phyloP scores from a whole-genome alignment of 2,797 vertebrate species.

The Parauchenoglanis punctatus region DNA sequence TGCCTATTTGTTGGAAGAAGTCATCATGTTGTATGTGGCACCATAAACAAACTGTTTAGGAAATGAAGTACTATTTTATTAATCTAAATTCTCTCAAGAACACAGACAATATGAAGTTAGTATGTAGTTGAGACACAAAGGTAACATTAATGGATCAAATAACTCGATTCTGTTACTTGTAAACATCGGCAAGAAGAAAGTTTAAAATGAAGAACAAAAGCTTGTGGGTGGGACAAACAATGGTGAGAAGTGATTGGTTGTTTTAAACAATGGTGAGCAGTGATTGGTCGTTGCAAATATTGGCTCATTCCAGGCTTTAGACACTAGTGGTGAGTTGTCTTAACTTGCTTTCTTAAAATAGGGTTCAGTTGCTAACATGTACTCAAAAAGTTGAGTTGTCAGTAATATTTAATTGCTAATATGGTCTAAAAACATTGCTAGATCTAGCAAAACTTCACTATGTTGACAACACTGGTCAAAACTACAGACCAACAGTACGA shows the following conservation, averaged over 20 bases:
- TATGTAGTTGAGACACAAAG: not conserved
- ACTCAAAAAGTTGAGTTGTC: not conserved
- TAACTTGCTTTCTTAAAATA: too few relatives aligned
- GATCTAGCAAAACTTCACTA: too few relatives aligned
- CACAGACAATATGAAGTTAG: not conserved
- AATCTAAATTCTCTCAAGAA: not conserved
- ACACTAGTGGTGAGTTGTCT: not conserved
- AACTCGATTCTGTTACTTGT: not conserved
- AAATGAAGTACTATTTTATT: not conserved
- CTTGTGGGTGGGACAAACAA: not conserved
- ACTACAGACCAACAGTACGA: not conserved
- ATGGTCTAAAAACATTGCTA: not conserved
- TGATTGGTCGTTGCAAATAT: not conserved
- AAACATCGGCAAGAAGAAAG: not conserved
- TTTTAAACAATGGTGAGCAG: not conserved
- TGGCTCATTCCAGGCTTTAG: not conserved
- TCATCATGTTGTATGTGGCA: not conserved
- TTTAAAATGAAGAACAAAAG: not conserved
- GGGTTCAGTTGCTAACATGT: not conserved
- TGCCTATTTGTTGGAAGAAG: not conserved
- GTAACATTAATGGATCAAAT: not conserved
- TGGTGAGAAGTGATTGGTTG: not conserved
- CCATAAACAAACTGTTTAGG: not conserved
- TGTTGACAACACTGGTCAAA: not conserved
- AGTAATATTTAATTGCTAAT: not conserved